Base-by-base conservation (phyloP, 1,140 invertebrate species). In the Leptopilina boulardi region DNA sequence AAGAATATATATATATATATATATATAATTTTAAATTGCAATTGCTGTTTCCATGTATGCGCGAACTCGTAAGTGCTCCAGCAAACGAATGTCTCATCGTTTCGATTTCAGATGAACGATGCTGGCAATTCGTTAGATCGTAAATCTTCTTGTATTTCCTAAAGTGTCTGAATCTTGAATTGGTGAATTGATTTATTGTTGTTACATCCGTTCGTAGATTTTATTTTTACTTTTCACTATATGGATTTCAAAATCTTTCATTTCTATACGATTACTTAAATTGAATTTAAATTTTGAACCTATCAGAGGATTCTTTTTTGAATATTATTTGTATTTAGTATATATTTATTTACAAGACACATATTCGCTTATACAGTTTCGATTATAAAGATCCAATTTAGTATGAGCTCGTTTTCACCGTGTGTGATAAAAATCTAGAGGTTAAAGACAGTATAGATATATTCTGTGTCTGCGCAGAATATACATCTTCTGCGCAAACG, bases 11-110 rank as follows among this genome's bases (percentile, higher is more conserved):
- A 70, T 44, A 66, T 73, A 74, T 73, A 75, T 13, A 18, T 59
- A 26, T 70, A 30, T 23, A 18, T 54, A 70, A 8, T 44, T 30
- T 66, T 78, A 74, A 23, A 44, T 70, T 75, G 19, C 77, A 71
- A 81, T 81, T 82, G 77, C 66, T 77, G 74, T 41, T 51, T 74
- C 34, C 73, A 18, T 38, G 15, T 23, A 10, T 41, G 21, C n/a
- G 42, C 13, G 18, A 66, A 15, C 38, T 42, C 19, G 66, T 54
- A 42, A 77, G 70, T 70, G 76, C 38, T 19, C 26, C 76, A 59
- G 78, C 77, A 74, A 77, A 70, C 38, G 72, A 77, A 66, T 41
- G 26, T 42, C 34, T 76, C 42, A 56, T 80, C 38, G 51, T 51
- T 44, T 66, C 56, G 59, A 70, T 56, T 73, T 80, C 71, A 75